These are phyloP conservation scores for Oceanites oceanicus DNA, from an alignment of 2,113 vertebrate genomes.

Conservation along the genomic window DNA sequence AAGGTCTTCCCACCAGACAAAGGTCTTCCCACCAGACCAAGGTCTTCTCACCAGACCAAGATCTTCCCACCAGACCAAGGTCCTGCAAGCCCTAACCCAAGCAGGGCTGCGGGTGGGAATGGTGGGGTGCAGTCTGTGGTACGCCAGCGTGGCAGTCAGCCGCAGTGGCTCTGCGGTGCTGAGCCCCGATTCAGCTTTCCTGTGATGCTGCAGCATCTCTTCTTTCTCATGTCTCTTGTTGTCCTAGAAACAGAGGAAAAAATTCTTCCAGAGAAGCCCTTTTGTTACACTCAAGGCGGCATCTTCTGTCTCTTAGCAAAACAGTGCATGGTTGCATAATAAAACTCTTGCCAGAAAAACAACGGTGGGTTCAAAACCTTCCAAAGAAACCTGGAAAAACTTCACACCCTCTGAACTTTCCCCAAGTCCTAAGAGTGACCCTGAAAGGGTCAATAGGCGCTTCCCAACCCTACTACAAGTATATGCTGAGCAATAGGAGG, in stretches of 20 bases:
- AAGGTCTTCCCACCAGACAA: background rate
- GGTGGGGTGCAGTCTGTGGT: background rate
- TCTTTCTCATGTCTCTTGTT: slow-evolving; percentile 42
- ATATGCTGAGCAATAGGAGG: background rate
- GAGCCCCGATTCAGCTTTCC: background rate
- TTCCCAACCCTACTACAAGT: background rate
- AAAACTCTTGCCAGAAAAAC: background rate
- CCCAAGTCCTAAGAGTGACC: background rate
- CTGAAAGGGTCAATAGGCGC: background rate
- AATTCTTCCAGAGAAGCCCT: slow-evolving; percentile 6
- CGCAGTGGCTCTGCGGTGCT: background rate
- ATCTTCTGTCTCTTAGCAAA: background rate
- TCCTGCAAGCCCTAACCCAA: background rate
- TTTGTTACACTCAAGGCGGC: slow-evolving; percentile 12
- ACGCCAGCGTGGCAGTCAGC: background rate
- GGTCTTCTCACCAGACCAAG: background rate
- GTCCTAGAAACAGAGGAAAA: slow-evolving; percentile 63
- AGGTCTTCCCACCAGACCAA: background rate
- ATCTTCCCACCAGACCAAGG: background rate
- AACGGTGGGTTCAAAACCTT: background rate
- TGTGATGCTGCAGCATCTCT: slow-evolving; percentile 12
- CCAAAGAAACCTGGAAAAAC: background rate
- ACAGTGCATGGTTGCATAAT: background rate
- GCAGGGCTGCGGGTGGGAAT: background rate
- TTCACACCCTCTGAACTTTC: background rate